phyloP scores from a whole-genome alignment of 64 coral and sea anemone genomes.

The Acropora yongei region DNA sequence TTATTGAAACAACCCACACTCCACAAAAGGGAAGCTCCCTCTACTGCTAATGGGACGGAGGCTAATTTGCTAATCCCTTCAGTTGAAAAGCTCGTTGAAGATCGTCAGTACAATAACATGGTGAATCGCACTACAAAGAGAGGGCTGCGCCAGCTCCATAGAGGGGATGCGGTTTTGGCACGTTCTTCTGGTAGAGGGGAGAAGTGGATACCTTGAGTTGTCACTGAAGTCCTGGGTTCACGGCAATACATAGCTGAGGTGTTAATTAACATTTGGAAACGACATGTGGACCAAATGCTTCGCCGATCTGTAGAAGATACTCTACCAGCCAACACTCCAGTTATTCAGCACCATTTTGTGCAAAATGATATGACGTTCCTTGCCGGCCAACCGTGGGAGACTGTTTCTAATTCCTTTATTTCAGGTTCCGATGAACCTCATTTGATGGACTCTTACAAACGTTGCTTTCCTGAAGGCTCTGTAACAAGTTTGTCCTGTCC shows the following conservation, averaged over 20 bases:
- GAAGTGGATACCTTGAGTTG: slow-evolving; percentile 47
- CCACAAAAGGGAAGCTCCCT: slow-evolving; percentile 36
- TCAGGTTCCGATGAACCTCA: neutral
- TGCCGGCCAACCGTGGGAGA: no score
- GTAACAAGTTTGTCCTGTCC: no score
- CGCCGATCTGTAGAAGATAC: neutral
- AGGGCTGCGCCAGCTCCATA: neutral
- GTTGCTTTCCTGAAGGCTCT: no score
- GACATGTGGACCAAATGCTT: neutral
- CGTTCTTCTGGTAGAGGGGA: slow-evolving; percentile 47
- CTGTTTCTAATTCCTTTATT: neutral
- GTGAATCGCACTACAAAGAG: slow-evolving; percentile 37
- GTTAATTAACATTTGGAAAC: slow-evolving; percentile 15
- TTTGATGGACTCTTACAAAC: neutral
- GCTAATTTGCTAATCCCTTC: slow-evolving; percentile 12
- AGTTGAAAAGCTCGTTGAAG: slow-evolving; percentile 40
- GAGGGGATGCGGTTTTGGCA: slow-evolving; percentile 18
- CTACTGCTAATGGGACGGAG: slow-evolving; percentile 40
- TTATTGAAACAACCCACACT: slow-evolving; percentile 53
- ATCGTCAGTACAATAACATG: slow-evolving; percentile 28
- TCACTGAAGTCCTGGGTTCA: neutral
- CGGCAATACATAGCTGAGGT: slow-evolving; percentile 26
- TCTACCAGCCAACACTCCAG: neutral
- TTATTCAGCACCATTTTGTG: neutral
- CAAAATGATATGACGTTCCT: no score